A percentile compares a stretch with the other conserved stretches of the same genome.
phyloP scores from a whole-genome alignment of 92 coral and sea anemone genomes.

The Parazoanthus atlanticus region DNA sequence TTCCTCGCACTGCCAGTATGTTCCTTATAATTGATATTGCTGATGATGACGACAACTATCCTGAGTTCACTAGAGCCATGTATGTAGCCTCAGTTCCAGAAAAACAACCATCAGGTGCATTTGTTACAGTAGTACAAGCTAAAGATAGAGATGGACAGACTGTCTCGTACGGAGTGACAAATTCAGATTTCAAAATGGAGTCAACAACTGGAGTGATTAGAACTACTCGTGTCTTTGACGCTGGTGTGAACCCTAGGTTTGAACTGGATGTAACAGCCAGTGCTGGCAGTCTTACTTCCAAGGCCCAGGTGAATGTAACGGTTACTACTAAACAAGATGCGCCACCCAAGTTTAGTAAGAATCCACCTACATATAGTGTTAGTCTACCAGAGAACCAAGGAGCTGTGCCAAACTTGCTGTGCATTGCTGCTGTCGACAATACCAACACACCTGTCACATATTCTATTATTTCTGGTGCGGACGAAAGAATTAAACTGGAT shows the following conservation, averaged over 20 bases:
- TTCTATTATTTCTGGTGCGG: conserved; percentile 61
- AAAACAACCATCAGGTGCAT: conserved; percentile 36
- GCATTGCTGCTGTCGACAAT: conserved; percentile 77
- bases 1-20: conserved; percentile 66
- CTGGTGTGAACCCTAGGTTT: conserved; percentile 48
- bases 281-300: conserved; percentile 46
- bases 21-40: conserved; percentile 64
- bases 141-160: conserved; percentile 50
- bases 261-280: conserved; percentile 64
- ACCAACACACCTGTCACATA: conserved; percentile 62
- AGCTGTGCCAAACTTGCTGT: conserved; percentile 58
- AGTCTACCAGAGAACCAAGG: conserved; percentile 81
- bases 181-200: conserved; percentile 47
- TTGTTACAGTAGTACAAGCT: conserved; percentile 63
- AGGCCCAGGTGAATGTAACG: conserved; percentile 73
- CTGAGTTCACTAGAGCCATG: conserved; percentile 64
- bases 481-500: conserved; percentile 55
- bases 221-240: conserved; percentile 57
- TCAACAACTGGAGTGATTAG: conserved; percentile 71
- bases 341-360: conserved; percentile 61
- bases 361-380: conserved; percentile 33
- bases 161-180: conserved; percentile 35
- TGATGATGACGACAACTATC: conserved; percentile 74
- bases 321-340: conserved; percentile 74
- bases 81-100: conserved; percentile 66